Conservation (phyloP, 2,113 vertebrate species). For the Ardeotis arabs region DNA sequence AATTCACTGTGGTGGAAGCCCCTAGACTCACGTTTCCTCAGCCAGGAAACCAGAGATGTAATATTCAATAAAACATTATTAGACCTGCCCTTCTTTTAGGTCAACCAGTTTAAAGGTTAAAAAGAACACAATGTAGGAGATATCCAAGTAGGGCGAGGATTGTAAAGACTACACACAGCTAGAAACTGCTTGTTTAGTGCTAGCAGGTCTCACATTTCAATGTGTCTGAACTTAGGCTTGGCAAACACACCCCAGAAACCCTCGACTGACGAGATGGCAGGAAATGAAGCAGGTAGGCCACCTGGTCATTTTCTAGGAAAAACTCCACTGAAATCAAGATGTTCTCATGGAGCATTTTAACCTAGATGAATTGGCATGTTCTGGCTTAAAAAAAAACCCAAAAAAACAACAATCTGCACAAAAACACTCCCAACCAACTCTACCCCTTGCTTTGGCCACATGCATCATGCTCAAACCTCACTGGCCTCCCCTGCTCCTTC, state of each 20-base stretch:
- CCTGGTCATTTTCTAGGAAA: not conserved
- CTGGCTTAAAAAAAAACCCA: not conserved
- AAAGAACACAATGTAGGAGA: not conserved
- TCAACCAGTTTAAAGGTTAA: not conserved
- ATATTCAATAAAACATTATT: slow-evolving; percentile 23
- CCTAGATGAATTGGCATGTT: not conserved
- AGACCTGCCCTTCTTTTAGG: not conserved
- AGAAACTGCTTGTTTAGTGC: not conserved
- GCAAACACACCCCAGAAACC: not conserved
- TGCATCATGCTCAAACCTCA: not conserved
- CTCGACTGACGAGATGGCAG: not conserved
- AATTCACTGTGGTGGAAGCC: not conserved
- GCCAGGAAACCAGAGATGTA: not conserved
- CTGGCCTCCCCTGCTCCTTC: not conserved
- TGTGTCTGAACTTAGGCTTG: not conserved
- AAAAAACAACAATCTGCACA: too few species aligned
- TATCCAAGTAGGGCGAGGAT: not conserved
- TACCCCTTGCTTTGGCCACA: not conserved
- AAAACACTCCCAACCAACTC: accelerated
- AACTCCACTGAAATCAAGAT: not conserved
- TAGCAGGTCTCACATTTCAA: not conserved
- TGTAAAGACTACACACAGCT: not conserved
- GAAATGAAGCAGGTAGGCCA: slow-evolving; percentile 27
- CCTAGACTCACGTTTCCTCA: not conserved
- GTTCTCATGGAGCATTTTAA: not conserved